Base-by-base conservation (phyloP, 2,113 vertebrate genomes). In the Sinocyclocheilus anshuiensis region DNA sequence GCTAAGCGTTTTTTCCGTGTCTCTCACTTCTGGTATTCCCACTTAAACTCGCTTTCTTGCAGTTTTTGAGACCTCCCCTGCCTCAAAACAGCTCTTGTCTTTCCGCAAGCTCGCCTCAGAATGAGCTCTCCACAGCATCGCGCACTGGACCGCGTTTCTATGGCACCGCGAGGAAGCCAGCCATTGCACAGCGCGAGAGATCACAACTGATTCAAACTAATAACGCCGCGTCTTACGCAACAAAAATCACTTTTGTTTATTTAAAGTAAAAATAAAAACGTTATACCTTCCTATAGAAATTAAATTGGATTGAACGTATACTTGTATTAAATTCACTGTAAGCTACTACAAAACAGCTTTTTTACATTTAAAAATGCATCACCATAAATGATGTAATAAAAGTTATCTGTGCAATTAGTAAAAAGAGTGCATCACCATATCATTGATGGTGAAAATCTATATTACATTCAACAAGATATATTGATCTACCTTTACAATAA, bases 111-210 rank as follows among this genome's bases (percentile, higher is more conserved):
- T 86, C 63, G 29, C 20, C 29, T 77, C 59, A 61, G 61, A 86
- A 86, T 89, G 81, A 84, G 84, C 86, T 86, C 55, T n/a, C 16
- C 71, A 69, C 77, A 83, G 86, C 50, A 50, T 29, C 84, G 80
- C 26, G 63, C 79, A 29, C 76, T 59, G 75, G 88, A 89, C 84
- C 74, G 75, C 69, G 84, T 89, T 88, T 86, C 87, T 86, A 89
- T 85, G 89, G 82, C 55, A 87, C 81, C 86, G 83, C 20, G 29
- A 84, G 76, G 76, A 86, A 84, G 84, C 89, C 75, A 89, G 59
- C 57, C 75, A 86, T 83, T 42, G 74, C 85, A 71, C 79, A 81
- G 86, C 74, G 15, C 67, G 57, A 79, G 48, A 57, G 80, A 83
- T 65, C 59, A 65, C 57, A 82, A 65, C 78, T 63, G 45, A 63